phyloP scores from a whole-genome alignment of 2,888 invertebrate species.

The Hipparchia semele region DNA sequence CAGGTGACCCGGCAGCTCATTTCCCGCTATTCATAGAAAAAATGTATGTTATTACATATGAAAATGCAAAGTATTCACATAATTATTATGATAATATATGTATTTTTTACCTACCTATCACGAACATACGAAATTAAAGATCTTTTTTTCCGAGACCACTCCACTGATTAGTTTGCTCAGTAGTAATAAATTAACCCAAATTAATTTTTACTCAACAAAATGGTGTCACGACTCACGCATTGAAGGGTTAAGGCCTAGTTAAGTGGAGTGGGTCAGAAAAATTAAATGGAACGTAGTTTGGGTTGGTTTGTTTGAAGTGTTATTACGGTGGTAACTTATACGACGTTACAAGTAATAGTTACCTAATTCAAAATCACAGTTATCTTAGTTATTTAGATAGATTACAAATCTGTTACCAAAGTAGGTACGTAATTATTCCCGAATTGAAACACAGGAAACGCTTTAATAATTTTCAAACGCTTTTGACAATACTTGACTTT shows the following conservation, averaged over 20 bases:
- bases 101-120: too few species aligned
- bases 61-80: too few species aligned
- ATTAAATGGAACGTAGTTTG: not conserved
- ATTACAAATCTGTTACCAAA: too few species aligned
- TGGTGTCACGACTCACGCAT: conserved; percentile 16
- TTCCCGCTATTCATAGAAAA: too few species aligned
- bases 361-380: not conserved
- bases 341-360: too few species aligned
- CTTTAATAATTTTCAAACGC: not conserved
- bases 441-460: conserved; percentile 2
- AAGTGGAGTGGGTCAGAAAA: conserved; percentile 23
- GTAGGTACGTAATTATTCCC: not conserved
- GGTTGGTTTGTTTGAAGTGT: conserved; percentile 9
- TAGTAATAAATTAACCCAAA: conserved; percentile 20
- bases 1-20: too few species aligned
- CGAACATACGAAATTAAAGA: not conserved
- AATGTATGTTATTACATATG: too few species aligned
- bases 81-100: too few species aligned
- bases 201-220: conserved; percentile 23
- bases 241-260: conserved; percentile 25
- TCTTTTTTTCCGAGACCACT: conserved; percentile 1
- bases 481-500: conserved; percentile 8
- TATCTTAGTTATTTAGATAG: not conserved
- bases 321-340: not conserved
- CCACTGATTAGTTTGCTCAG: conserved; percentile 4